Base-by-base conservation (phyloP, 2,888 invertebrate species). In the Phragmatobia fuliginosa region DNA sequence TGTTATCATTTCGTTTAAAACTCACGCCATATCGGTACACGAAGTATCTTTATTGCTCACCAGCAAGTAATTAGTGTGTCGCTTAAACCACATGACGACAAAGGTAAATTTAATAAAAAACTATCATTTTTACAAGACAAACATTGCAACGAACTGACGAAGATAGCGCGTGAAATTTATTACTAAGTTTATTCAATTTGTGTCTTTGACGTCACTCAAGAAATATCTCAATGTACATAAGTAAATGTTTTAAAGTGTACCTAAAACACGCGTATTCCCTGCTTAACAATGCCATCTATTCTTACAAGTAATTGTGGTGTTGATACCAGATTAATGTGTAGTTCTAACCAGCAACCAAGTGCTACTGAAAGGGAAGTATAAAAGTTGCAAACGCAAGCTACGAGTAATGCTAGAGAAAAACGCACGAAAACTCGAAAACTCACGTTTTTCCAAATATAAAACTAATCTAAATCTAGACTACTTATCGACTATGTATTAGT, bases 91-190 rank as follows among this genome's bases (percentile, higher is more conserved):
- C 61, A 73, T 69, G 67, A 74, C 68, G 58, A 25, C 63, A 49
- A 64, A 52, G 62, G 59, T 32, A 36, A 45, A 59, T 56, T 62
- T 67, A 61, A 72, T 71, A 68, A 56, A 58, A 28, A 36, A 66
- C 36, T 68, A 62, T 67, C 67, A 73, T 56, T 68, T 80, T 72
- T 66, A 69, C 68, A 66, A 62, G 49, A 49, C 62, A 75, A 80
- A 77, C 62, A 68, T 63, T 63, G 59, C 63, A n/a, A 66, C 18
- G 21, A 62, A 62, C 28, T 28, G 28, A 41, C 18, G 36, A 70
- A 68, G 80, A 77, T 77, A 68, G 45, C 59, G 72, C 70, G 70
- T 70, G 71, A 66, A 69, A 70, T 38, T 38, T 16, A 61, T 67
- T 66, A 61, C 16, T 45, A 38, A 38, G 61, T 38, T 62, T 62